Conservation (phyloP, 2,797 vertebrate genomes). For the Sus cebifrons region DNA sequence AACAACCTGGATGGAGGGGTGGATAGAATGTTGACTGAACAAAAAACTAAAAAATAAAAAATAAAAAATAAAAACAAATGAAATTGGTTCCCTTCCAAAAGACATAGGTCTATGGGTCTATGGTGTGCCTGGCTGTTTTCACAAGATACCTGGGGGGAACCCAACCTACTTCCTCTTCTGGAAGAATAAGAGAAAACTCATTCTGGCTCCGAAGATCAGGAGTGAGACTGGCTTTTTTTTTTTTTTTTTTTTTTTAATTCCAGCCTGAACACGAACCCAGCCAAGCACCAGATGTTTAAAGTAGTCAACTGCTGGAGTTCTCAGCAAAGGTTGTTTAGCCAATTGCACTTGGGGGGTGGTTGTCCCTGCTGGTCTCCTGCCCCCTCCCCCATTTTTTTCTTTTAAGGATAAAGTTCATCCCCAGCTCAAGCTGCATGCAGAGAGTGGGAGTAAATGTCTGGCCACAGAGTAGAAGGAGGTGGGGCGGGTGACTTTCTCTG, state of each 20-base stretch:
- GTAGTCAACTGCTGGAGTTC: conserved; percentile 70
- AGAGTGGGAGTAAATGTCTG: conserved; percentile 75
- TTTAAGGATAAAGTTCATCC: conserved; percentile 72
- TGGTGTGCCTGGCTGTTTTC: conserved; percentile 68
- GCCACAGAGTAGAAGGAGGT: conserved; percentile 9
- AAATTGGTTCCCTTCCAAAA: conserved; percentile 10
- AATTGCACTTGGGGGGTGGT: conserved; percentile 61
- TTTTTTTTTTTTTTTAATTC: conserved; percentile 21
- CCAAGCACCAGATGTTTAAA: conserved; percentile 85
- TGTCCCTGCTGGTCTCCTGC: conserved; percentile 25
- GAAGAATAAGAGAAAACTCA: conserved; percentile 63
- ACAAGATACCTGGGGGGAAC: conserved; percentile 53
- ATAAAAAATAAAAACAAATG: neutral
- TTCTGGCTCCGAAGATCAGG: conserved; percentile 72
- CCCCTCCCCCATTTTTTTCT: neutral
- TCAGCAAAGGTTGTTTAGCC: conserved; percentile 56
- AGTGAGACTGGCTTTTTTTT: conserved; percentile 2
- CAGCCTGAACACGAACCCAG: conserved; percentile 53
- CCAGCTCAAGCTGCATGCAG: conserved; percentile 64
- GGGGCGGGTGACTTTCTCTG: conserved; percentile 77
- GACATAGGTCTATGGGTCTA: conserved; percentile 26
- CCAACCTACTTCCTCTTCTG: conserved; percentile 47
- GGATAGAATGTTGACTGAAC: neutral
- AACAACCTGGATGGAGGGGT: conserved; percentile 25
- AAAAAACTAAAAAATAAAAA: neutral